Evolutionary conservation across 2,797 vertebrate genomes (phyloP), one percentile per base, ranked within the genome.

Genomic region (Rhinogobio ventralis): DNA sequence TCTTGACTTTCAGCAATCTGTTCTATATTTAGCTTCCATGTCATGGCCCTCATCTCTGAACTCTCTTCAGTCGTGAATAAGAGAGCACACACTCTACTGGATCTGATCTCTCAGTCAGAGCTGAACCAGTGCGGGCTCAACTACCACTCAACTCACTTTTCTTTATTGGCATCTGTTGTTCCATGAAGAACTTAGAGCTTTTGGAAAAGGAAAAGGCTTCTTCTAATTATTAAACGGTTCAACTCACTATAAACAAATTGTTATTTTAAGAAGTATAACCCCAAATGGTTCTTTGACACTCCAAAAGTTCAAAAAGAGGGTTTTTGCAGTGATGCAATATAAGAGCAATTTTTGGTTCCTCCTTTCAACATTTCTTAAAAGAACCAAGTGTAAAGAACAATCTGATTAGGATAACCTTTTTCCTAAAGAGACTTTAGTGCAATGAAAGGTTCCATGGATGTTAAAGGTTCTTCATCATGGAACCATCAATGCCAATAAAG

Each of bases 1-100:
- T 53, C 72, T 83, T 66, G 60, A 75, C 60, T 66, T 62, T 74
- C 69, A 73, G 17, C 69, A n/a, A 25, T 30, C 55, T 83, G 57
- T 53, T 75, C 60, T 83, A 76, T 83, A 42, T 83, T 42, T 76
- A 83, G 60, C 46, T 25, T 55, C 28, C 8, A 67, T 83, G 60
- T 28, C 46, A 51, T 25, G 23, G 46, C 71, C 46, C 42, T 73
- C 80, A 64, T 82, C 57, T 82, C 55, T 83, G 15, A 83, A 64
- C 60, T 55, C 60, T 51, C 45, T 74, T 66, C 30, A 74, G 20
- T 66, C 57, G 55, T 76, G 10, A 76, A 67, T 53, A 51, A 51
- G 42, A 28, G 39, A 42, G 25, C 57, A 49, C 67, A 33, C 28
- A 51, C 57, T 23, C 25, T 53, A 8, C 30, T 8, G 23, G 14